Evolutionary conservation across 2,888 invertebrate genomes (phyloP), one percentile per base, ranked within the genome.

Genomic region (Drosophila tanythrix): DNA sequence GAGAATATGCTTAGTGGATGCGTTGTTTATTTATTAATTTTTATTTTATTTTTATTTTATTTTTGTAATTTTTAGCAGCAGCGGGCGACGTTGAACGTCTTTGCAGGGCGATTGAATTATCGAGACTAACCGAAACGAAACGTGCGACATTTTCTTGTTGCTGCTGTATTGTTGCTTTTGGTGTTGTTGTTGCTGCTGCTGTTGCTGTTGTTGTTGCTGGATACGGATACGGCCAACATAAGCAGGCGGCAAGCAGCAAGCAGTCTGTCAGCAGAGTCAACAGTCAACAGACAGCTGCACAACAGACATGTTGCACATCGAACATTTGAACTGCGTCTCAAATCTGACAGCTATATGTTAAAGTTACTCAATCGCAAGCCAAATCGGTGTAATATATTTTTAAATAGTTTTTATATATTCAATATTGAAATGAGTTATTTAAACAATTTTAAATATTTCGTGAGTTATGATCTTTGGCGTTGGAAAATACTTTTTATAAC

Each of bases 101-200:
- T 85, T 74, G 81, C 91, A 84, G 87, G 86, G 81, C 91, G 90
- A 89, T 91, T 90, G 91, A 91, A 91, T 85, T 91, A 81, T 87
- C 81, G 89, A 86, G 91, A 91, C 90, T 91, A 88, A 87, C 84
- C 85, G 80, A 85, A 83, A 80, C 88, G 81, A 89, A 86, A 89
- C 86, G 85, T 89, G 88, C 89, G 89, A 88, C 88, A 88, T 88
- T 82, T 88, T 85, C 81, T 83, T 83, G 86, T 77, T 83, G 83
- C 78, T 88, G 83, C 83, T 66, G 58, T 46, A 64, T 38, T 63
- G 55, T 40, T 65, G 77, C 66, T 75, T 66, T 68, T 78, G 71
- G 53, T 73, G 76, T 60, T 51, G 63, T 33, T 60, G 60, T 27
- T 69, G 58, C n/a, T 56, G 58, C n/a, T 56, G 69, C 29, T 60